phyloP scores from a whole-genome alignment of 2,797 vertebrate species.

The Esox lucius region DNA sequence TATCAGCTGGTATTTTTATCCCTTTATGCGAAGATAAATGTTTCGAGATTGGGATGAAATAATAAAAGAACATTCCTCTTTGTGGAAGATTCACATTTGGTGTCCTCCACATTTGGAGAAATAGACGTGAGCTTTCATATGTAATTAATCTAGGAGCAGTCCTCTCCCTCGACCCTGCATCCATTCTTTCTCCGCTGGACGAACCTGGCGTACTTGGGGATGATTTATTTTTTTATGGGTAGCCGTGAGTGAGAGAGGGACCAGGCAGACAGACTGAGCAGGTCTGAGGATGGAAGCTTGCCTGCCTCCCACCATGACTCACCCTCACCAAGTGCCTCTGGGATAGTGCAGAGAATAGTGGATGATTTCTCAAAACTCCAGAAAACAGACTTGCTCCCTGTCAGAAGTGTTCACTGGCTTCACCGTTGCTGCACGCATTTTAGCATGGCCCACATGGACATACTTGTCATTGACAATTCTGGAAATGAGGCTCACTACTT shows the following conservation, averaged over 20 bases:
- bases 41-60: neutral
- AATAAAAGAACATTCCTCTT: neutral
- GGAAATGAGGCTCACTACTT: conserved; percentile 37
- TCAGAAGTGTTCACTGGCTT: conserved; percentile 54
- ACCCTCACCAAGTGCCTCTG: conserved; percentile 38
- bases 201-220: conserved; percentile 33
- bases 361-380: conserved; percentile 40
- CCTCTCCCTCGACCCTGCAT: too few relatives aligned
- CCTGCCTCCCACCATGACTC: conserved; percentile 39
- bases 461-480: conserved; percentile 45
- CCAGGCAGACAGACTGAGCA: conserved; percentile 20
- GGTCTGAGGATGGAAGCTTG: conserved; percentile 37
- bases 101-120: neutral
- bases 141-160: conserved; percentile 8
- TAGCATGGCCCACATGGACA: conserved; percentile 32
- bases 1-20: conserved; percentile 53
- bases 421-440: conserved; percentile 55
- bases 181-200: neutral
- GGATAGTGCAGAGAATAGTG: conserved; percentile 28
- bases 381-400: conserved; percentile 25
- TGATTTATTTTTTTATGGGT: conserved; percentile 12
- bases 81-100: neutral
- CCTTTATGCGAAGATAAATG: conserved; percentile 23
- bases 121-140: conserved; percentile 12
- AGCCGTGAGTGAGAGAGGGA: conserved; percentile 1